phyloP scores from a whole-genome alignment of 2,888 invertebrate species.

The Drosophila lacicola region DNA sequence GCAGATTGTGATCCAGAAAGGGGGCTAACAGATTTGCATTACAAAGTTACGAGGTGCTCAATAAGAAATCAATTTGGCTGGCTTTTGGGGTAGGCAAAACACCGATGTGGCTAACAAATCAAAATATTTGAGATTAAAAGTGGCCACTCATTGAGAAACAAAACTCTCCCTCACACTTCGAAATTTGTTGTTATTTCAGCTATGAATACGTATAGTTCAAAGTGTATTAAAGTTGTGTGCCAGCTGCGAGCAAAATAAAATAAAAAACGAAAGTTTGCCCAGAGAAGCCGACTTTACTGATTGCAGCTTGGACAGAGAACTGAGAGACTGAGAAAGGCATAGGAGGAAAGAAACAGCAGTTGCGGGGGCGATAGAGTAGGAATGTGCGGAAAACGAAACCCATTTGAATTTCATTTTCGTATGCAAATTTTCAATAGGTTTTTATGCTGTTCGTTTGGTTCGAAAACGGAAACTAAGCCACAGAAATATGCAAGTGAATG shows the following conservation, averaged over 20 bases:
- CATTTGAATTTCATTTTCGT: slow-evolving; percentile 77
- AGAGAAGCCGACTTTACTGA: slow-evolving; percentile 22
- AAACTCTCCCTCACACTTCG: not conserved
- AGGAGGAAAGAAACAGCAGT: too few species aligned
- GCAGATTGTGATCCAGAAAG: slow-evolving; percentile 1
- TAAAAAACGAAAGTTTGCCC: slow-evolving; percentile 61
- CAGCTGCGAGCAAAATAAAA: slow-evolving; percentile 6
- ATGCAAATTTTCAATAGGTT: slow-evolving; percentile 76
- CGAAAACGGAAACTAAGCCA: slow-evolving; percentile 73
- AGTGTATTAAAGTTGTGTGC: slow-evolving; percentile 41
- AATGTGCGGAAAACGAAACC: slow-evolving; percentile 54
- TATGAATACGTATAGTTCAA: slow-evolving; percentile 46
- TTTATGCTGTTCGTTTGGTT: slow-evolving; percentile 65
- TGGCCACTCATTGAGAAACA: slow-evolving; percentile 31
- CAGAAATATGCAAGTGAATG: slow-evolving; percentile 75
- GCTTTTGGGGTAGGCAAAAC: slow-evolving; percentile 26
- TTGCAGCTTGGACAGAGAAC: slow-evolving; percentile 29
- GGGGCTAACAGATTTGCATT: slow-evolving; percentile 58
- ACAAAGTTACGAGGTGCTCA: slow-evolving; percentile 60
- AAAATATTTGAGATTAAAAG: slow-evolving; percentile 64
- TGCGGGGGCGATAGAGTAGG: slow-evolving; percentile 9
- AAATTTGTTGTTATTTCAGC: slow-evolving; percentile 29
- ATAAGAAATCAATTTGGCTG: slow-evolving; percentile 64
- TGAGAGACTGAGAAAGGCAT: not conserved
- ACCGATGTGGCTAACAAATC: slow-evolving; percentile 19